A percentile compares a stretch with the other conserved stretches of the same genome.
phyloP scores from a whole-genome alignment of 2,888 invertebrate species.

The Pyrochroa serraticornis region DNA sequence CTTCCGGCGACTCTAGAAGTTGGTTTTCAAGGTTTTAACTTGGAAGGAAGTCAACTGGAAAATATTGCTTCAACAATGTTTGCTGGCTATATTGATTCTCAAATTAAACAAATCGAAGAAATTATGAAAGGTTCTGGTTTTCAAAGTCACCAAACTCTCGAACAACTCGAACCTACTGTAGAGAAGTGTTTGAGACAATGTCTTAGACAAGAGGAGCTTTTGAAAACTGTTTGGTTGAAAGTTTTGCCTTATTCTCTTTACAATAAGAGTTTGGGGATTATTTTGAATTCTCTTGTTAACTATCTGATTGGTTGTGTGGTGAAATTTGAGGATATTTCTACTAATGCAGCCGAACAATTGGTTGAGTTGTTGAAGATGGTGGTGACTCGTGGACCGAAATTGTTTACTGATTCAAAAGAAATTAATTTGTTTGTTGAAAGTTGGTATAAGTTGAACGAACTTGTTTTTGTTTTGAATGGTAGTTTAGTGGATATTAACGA shows the following conservation, averaged over 20 bases:
- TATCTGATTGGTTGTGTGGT: constrained; percentile 72
- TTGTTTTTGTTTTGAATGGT: constrained; percentile 81
- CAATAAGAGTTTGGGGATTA: constrained; percentile 69
- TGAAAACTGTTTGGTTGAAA: constrained; percentile 88
- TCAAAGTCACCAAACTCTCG: constrained; percentile 56
- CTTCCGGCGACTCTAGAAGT: constrained; percentile 1
- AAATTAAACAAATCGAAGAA: constrained; percentile 76
- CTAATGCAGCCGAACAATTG: constrained; percentile 79
- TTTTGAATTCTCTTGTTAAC: constrained; percentile 62
- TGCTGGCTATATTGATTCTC: constrained; percentile 74
- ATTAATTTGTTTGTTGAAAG: constrained; percentile 68
- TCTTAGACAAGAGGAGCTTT: constrained; percentile 79
- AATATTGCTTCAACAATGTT: constrained; percentile 74
- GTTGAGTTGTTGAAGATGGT: constrained; percentile 77
- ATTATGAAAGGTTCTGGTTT: constrained; percentile 77
- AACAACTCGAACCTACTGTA: constrained; percentile 65
- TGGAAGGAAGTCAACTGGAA: constrained; percentile 71
- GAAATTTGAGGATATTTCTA: constrained; percentile 84
- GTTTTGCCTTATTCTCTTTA: constrained; percentile 81
- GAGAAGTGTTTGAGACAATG: constrained; percentile 83
- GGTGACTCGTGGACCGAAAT: constrained; percentile 71
- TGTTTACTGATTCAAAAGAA: constrained; percentile 72
- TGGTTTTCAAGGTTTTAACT: constrained; percentile 60
- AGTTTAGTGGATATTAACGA: constrained; percentile 83
- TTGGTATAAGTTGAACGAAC: constrained; percentile 82